These are phyloP conservation scores for Bombus waltoni DNA, from an alignment of 1,140 invertebrate genomes.

Conservation along the genomic window DNA sequence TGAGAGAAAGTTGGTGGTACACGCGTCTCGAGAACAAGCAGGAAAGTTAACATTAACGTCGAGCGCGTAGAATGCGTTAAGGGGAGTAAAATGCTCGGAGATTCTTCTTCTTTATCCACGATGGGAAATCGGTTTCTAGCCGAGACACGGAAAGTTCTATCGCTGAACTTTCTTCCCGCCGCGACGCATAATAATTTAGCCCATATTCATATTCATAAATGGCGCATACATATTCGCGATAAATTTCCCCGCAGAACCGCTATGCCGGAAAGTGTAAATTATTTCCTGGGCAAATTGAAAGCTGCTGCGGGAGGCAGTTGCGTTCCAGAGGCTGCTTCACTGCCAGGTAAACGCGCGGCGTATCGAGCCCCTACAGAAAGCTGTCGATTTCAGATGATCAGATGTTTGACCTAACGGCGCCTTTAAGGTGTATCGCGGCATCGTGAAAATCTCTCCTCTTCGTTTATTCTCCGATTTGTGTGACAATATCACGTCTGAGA, in stretches of 20 bases:
- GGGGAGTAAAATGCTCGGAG: background rate
- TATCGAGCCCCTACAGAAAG: background rate
- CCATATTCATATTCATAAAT: conserved; percentile 69
- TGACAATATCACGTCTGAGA: no score
- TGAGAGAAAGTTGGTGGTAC: background rate
- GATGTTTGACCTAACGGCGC: background rate
- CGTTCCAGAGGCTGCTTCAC: background rate
- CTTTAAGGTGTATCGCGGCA: background rate
- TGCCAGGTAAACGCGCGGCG: conserved; percentile 8
- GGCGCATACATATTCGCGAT: conserved; percentile 67
- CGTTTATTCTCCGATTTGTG: no score
- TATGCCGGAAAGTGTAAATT: conserved; percentile 61
- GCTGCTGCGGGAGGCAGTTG: conserved; percentile 40
- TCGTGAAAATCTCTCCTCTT: background rate
- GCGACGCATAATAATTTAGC: conserved; percentile 61
- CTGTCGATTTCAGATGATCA: conserved; percentile 32
- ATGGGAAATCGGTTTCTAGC: background rate
- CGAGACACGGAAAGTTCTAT: background rate
- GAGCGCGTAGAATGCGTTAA: background rate
- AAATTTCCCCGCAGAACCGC: conserved; percentile 54
- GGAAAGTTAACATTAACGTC: background rate
- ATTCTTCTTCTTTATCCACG: background rate
- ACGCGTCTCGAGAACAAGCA: background rate
- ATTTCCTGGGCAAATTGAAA: conserved; percentile 65
- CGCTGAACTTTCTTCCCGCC: conserved; percentile 49